These are phyloP conservation scores for Physocephala rufipes DNA, from an alignment of 2,888 invertebrate genomes.

Conservation along the genomic window DNA sequence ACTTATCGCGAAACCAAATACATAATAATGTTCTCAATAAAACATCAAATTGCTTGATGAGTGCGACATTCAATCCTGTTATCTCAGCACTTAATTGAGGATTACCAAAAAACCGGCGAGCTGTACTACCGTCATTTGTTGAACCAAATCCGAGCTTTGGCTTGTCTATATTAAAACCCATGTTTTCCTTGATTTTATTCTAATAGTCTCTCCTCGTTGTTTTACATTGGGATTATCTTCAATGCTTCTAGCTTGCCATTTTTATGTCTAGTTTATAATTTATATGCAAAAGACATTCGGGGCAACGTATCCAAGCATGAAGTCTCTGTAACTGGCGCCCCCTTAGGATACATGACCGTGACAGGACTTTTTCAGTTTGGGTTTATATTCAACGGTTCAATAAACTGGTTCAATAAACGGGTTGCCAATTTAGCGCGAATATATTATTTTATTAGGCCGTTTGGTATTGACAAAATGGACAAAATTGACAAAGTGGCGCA, in stretches of 20 bases:
- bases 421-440: too few species aligned
- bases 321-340: too few species aligned
- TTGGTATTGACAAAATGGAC: too few species aligned
- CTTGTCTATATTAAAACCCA: constrained; percentile 45
- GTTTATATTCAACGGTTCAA: too few species aligned
- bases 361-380: too few species aligned
- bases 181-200: constrained; percentile 39
- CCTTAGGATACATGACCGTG: too few species aligned
- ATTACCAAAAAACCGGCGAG: constrained; percentile 13
- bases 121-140: constrained; percentile 43
- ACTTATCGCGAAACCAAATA: too few species aligned
- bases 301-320: constrained; percentile 20
- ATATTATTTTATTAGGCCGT: too few species aligned
- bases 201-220: constrained; percentile 21
- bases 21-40: constrained; percentile 37
- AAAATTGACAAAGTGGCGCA: too few species aligned
- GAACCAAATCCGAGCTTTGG: constrained; percentile 47
- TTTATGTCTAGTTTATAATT: constrained; percentile 10
- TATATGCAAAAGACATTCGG: constrained; percentile 20
- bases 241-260: constrained; percentile 15
- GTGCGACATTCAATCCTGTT: constrained; percentile 27
- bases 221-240: background rate
- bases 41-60: constrained; percentile 37
- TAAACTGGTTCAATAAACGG: too few species aligned
- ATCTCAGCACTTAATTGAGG: constrained; percentile 38